Evolutionary conservation across 2,113 vertebrate genomes (phyloP).

Genomic region (Corythornis madagascariensis): DNA sequence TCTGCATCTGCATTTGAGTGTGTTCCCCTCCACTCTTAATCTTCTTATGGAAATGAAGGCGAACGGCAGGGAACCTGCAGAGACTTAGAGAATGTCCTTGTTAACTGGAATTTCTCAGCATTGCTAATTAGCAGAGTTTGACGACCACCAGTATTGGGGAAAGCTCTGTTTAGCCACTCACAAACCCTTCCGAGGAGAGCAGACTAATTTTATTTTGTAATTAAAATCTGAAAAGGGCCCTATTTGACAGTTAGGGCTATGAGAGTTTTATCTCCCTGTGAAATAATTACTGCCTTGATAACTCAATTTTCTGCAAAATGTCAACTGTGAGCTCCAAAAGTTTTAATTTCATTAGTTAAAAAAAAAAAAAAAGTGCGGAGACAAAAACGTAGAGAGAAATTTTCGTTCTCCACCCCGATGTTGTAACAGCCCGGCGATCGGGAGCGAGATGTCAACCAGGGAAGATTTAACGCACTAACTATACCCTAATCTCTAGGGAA

Average conservation of each 20-base stretch:
- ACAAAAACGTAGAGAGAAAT: constrained; percentile 43
- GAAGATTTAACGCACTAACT: background rate
- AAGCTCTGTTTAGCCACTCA: constrained; percentile 88
- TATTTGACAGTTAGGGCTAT: constrained; percentile 83
- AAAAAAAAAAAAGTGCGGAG: constrained; percentile 5
- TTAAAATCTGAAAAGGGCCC: constrained; percentile 84
- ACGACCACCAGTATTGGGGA: constrained; percentile 87
- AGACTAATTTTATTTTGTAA: constrained; percentile 87
- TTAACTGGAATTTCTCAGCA: constrained; percentile 95
- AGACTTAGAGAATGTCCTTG: constrained; percentile 92
- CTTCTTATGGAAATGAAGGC: constrained; percentile 99
- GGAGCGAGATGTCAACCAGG: constrained; percentile 1
- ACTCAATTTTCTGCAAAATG: constrained; percentile 85
- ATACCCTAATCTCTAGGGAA: background rate
- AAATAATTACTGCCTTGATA: constrained; percentile 88
- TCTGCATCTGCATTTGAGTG: constrained; percentile 97
- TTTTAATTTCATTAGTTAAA: constrained; percentile 81
- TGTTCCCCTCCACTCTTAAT: constrained; percentile 95
- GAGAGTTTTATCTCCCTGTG: constrained; percentile 85
- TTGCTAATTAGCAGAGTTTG: constrained; percentile 94
- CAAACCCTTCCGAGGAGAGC: constrained; percentile 82
- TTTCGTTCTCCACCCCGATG: background rate
- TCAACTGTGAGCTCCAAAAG: constrained; percentile 79
- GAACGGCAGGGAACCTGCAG: constrained; percentile 91
- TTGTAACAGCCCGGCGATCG: background rate